These are phyloP conservation scores for Melospiza georgiana DNA, from an alignment of 2,113 vertebrate species.

Conservation along the genomic window DNA sequence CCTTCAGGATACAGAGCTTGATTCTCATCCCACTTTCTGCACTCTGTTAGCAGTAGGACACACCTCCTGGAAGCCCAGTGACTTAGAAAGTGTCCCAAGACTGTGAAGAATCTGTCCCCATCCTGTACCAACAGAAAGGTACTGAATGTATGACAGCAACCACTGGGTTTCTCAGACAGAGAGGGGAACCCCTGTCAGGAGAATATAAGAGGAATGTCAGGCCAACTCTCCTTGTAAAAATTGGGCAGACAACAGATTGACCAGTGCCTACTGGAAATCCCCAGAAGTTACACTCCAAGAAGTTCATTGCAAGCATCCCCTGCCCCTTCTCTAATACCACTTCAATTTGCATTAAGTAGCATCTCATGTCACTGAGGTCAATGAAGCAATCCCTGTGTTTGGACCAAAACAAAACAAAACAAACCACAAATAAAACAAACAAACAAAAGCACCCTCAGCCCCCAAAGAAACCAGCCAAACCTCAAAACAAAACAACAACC, in stretches of 20 bases:
- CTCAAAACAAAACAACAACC: background rate
- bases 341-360: background rate
- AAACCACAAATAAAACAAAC: background rate
- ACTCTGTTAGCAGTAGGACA: background rate
- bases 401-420: background rate
- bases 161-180: background rate
- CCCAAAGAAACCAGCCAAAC: background rate
- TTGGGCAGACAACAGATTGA: background rate
- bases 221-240: background rate
- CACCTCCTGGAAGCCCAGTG: background rate
- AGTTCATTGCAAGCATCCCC: background rate
- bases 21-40: background rate
- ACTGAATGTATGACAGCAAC: accelerated
- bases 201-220: background rate
- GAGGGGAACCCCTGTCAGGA: background rate
- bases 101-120: background rate
- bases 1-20: background rate
- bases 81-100: background rate
- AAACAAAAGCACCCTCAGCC: background rate
- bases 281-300: background rate
- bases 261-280: background rate
- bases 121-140: background rate
- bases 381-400: background rate
- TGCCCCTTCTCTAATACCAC: background rate
- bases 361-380: background rate